Percentiles rank a stretch among this genome's conserved stretches.
Evolutionary conservation across 1,140 invertebrate species (phyloP).

Genomic region (Globodera ellingtonae): DNA sequence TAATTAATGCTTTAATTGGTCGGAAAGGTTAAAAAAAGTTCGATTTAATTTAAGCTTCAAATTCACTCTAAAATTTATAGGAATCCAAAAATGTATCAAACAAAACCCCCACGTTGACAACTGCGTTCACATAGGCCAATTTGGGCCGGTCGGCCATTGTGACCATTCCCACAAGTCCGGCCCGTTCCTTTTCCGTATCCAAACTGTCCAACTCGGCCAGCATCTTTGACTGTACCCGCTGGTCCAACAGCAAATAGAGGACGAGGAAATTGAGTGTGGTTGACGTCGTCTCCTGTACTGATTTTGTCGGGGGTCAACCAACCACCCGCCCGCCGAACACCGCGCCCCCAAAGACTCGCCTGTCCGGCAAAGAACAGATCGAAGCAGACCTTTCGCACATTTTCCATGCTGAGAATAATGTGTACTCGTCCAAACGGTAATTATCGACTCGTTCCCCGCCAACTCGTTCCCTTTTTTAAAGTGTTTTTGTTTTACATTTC

Average conservation of each 20-base stretch:
- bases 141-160: constrained; percentile 17
- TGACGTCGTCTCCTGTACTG: constrained; percentile 23
- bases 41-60: no score
- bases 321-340: background rate
- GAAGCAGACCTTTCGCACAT: constrained; percentile 21
- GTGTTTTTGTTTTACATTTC: no score
- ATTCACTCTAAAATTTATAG: no score
- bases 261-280: constrained; percentile 27
- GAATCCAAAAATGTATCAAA: background rate
- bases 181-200: constrained; percentile 8
- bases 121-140: constrained; percentile 26
- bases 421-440: no score
- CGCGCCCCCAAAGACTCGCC: background rate
- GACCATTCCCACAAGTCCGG: background rate
- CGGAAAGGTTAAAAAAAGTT: no score
- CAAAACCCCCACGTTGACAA: constrained; percentile 12
- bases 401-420: constrained; percentile 18
- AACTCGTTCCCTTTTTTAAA: no score
- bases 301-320: no score
- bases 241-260: constrained; percentile 29
- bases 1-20: no score
- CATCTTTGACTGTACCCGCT: constrained; percentile 25
- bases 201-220: constrained; percentile 28
- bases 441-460: no score
- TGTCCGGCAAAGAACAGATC: constrained; percentile 30